phyloP scores from a whole-genome alignment of 2,797 vertebrate genomes.

The Phaenicophaeus curvirostris region DNA sequence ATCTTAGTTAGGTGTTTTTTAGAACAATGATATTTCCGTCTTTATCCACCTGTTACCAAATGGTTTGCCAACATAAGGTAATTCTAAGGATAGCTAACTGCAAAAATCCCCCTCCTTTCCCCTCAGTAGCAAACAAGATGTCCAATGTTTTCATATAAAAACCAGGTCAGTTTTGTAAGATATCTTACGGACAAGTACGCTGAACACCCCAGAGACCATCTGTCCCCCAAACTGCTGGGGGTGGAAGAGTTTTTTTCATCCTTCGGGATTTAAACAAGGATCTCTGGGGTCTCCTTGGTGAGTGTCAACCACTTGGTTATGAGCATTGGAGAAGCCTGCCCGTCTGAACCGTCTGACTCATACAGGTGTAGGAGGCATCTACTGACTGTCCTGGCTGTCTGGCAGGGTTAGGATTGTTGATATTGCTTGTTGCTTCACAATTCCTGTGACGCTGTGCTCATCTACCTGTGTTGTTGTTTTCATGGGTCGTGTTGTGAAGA shows the following conservation, averaged over 20 bases:
- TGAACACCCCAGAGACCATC: neutral
- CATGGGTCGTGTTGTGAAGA: neutral
- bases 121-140: too few species aligned
- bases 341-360: rapidly evolving
- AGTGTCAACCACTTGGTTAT: neutral
- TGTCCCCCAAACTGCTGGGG: neutral
- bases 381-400: neutral
- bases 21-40: neutral
- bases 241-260: neutral
- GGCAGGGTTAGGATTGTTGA: neutral
- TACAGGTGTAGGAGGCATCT: neutral
- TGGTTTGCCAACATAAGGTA: neutral
- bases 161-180: neutral
- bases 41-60: neutral
- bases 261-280: neutral
- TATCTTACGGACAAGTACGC: neutral
- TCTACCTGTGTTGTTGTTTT: neutral
- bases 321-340: neutral
- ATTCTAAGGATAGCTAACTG: neutral
- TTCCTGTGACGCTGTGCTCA: neutral
- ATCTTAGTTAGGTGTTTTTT: neutral
- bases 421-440: neutral
- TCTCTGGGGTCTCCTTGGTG: neutral
- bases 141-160: neutral
- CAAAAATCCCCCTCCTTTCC: too few species aligned